A percentile compares a stretch with the other conserved stretches of the same genome.
Evolutionary conservation across 2,888 invertebrate genomes (phyloP).

Genomic region (Apodemia mormo): DNA sequence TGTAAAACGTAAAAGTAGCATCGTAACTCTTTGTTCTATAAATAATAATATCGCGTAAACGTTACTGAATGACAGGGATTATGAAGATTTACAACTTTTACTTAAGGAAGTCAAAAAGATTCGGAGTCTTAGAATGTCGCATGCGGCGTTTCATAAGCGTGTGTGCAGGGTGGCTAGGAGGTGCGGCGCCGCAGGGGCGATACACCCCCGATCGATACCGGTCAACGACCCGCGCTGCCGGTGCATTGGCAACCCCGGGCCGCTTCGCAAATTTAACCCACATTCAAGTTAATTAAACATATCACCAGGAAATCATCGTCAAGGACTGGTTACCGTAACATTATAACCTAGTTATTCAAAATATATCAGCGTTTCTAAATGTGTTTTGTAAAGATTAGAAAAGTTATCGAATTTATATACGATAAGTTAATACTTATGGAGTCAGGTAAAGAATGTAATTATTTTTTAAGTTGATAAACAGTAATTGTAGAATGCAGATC

Average conservation of each 20-base stretch:
- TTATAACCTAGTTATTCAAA: not conserved
- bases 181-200: slow-evolving; percentile 64
- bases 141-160: slow-evolving; percentile 67
- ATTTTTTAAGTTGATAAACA: too few species aligned
- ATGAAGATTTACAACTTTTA: slow-evolving; percentile 22
- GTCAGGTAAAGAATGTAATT: too few species aligned
- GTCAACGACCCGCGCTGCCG: slow-evolving; percentile 73
- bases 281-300: slow-evolving; percentile 49
- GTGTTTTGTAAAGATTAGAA: too few species aligned
- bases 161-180: slow-evolving; percentile 45
- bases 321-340: slow-evolving; percentile 28
- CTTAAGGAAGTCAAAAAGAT: slow-evolving; percentile 26
- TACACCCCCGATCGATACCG: slow-evolving; percentile 76
- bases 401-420: too few species aligned
- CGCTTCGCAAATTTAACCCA: slow-evolving; percentile 64
- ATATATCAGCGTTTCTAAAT: too few species aligned
- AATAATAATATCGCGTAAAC: not conserved
- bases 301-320: slow-evolving; percentile 32
- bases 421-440: too few species aligned
- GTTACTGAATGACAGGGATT: slow-evolving; percentile 7
- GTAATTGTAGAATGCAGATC: too few species aligned
- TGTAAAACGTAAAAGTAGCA: not conserved
- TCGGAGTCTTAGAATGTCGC: slow-evolving; percentile 54
- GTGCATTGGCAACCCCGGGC: slow-evolving; percentile 63
- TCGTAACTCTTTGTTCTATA: not conserved